A percentile compares a stretch with the other conserved stretches of the same genome.
phyloP scores from a whole-genome alignment of 2,113 vertebrate genomes.

The Varanus salvator region DNA sequence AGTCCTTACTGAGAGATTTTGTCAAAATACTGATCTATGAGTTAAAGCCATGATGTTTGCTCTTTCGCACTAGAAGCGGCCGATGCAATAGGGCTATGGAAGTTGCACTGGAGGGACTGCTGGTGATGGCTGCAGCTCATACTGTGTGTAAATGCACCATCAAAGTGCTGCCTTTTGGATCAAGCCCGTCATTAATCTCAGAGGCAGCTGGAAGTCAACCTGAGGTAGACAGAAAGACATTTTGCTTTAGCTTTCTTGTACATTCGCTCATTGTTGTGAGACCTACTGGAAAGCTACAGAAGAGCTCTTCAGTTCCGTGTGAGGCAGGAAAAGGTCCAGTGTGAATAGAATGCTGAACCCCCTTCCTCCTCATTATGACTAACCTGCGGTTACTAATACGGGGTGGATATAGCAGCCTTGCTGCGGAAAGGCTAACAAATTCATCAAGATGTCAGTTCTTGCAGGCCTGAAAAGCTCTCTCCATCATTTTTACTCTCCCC shows the following conservation, averaged over 20 bases:
- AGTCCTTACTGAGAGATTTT: not conserved
- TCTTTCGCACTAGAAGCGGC: not conserved
- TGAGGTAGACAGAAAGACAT: too few species aligned
- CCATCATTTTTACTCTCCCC: not conserved
- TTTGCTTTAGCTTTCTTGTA: not conserved
- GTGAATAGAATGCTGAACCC: not conserved
- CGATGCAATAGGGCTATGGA: not conserved
- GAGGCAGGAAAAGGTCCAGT: not conserved
- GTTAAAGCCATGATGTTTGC: not conserved
- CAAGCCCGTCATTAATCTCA: not conserved
- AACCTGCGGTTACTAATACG: constrained; percentile 28
- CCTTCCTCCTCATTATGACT: not conserved
- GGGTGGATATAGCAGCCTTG: constrained; percentile 31
- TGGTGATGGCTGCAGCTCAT: not conserved
- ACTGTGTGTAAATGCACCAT: not conserved
- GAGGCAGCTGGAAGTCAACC: not conserved
- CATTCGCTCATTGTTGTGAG: too few species aligned
- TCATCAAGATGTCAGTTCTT: not conserved
- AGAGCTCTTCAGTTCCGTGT: not conserved
- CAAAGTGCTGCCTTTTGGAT: not conserved
- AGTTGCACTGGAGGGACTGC: not conserved
- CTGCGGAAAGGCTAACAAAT: constrained; percentile 28
- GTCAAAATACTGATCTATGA: not conserved
- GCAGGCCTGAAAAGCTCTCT: constrained; percentile 9
- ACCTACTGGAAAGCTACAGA: not conserved